Conservation (phyloP, 2,797 vertebrate species). For the Coregonus suidteri region DNA sequence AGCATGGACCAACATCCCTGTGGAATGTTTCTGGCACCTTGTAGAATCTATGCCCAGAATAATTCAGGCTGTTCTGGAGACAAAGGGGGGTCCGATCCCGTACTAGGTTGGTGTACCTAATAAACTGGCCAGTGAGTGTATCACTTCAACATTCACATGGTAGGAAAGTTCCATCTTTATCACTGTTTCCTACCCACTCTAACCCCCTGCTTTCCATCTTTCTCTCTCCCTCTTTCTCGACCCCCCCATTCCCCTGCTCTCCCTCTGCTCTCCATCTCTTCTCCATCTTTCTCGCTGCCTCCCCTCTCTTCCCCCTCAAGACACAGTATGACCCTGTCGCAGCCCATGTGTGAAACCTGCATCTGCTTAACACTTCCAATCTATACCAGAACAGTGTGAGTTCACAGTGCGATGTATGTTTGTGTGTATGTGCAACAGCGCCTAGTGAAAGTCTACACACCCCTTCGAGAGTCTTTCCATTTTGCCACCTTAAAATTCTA, state of each 20-base stretch:
- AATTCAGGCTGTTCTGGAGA: too few species aligned
- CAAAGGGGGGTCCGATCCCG: too few species aligned
- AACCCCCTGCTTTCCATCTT: not conserved
- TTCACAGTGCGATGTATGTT: slow-evolving; percentile 5
- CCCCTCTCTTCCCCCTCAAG: not conserved
- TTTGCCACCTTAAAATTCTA: too few species aligned
- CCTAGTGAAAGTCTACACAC: too few species aligned
- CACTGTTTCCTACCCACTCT: not conserved
- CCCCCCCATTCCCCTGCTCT: not conserved
- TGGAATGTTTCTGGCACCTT: too few species aligned
- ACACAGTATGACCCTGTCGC: slow-evolving; percentile 3
- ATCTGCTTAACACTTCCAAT: slow-evolving; percentile 1
- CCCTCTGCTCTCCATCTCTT: too few species aligned
- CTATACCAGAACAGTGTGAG: not conserved
- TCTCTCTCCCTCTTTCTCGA: not conserved
- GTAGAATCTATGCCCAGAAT: too few species aligned
- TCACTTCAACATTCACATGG: not conserved
- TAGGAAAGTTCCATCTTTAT: not conserved
- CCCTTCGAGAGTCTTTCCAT: too few species aligned
- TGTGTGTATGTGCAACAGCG: slow-evolving; percentile 1
- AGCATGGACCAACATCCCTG: too few species aligned
- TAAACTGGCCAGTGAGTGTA: not conserved
- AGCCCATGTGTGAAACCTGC: slow-evolving; percentile 1
- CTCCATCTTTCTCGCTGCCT: too few species aligned
- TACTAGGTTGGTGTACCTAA: too few species aligned